Evolutionary conservation across 1,140 invertebrate genomes (phyloP), one percentile per base, ranked within the genome.

Genomic region (Battus philenor): DNA sequence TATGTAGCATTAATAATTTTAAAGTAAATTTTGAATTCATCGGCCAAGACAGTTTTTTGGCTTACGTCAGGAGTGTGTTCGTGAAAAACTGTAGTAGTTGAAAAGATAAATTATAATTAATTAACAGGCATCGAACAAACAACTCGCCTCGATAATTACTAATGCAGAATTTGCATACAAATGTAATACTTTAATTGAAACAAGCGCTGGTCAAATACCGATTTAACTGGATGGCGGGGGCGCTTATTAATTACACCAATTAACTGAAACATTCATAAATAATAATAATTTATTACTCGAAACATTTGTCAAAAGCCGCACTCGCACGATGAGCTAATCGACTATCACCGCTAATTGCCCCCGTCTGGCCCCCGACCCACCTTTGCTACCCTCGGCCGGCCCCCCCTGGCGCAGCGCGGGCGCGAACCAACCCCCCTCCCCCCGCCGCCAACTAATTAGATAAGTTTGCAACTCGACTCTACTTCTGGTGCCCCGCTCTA

Each of bases 281-380:
- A 79, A 82, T 76, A 70, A 73, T 74, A 77, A 80, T 74, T 73
- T 74, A 80, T 82, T 75, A 70, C 51, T 65, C 63, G 68, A 50
- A 77, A 78, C 76, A 80, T 80, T 81, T 81, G 80, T 84, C 80
- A 84, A 82, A 84, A 82, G 80, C 77, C 75, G 70, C 76, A 72
- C 73, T 84, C 73, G 72, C 63, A 81, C 77, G 80, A 81, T 72
- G 79, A 80, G 80, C 80, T 84, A 81, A 84, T 84, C 80, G 80
- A 84, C 80, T 84, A 84, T 84, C 77, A 84, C 80, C 79, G 72
- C 79, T 83, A 83, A 83, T 83, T 83, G 79, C 75, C 70, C 71
- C 57, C 44, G 46, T 38, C 50, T 53, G 18, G 27, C 45, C 3
- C 47, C 55, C 47, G 6, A 2, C 24, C 2, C n/a, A 6, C 4